Base-by-base conservation (phyloP, 2,797 vertebrate species). In the Parambassis ranga region DNA sequence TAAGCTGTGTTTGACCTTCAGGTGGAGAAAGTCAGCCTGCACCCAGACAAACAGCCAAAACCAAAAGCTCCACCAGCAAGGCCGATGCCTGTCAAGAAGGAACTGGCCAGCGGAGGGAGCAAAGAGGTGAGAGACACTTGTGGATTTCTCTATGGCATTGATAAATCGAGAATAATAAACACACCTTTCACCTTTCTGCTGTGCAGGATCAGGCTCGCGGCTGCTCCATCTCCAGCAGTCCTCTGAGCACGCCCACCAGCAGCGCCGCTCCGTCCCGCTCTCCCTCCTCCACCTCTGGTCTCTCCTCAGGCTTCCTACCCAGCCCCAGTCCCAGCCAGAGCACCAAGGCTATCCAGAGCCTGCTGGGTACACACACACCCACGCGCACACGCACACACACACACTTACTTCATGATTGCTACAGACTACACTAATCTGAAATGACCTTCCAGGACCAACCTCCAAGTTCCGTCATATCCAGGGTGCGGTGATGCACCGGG, bases 381-480 rank as follows among this genome's bases (percentile, higher is more conserved):
- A n/a, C n/a, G n/a, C n/a, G n/a, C n/a, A n/a, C n/a, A n/a, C n/a
- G n/a, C 81, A 81, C 15, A 67, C 18, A 22, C 28, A 36, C 44
- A 11, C 36, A 5, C n/a, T n/a, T n/a, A n/a, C n/a, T n/a, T n/a
- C n/a, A n/a, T n/a, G n/a, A n/a, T n/a, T n/a, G n/a, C n/a, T 3
- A 6, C 7, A 36, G 11, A 19, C 16, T 35, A n/a, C n/a, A n/a
- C n/a, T n/a, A n/a, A n/a, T n/a, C n/a, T n/a, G n/a, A n/a, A n/a
- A n/a, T n/a, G n/a, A n/a, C n/a, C n/a, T n/a, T 3, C 5, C 79
- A 98, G 97, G 95, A n/a, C 92, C 93, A n/a, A 94, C 89, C 68
- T 97, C 96, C 19, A 95, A 94, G 76, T 96, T 95, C 75, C 93
- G 97, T 57, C 97, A 98, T 15, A 24, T 94, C 10, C 94, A 96